Evolutionary conservation across 1,140 invertebrate species (phyloP), one percentile per base, ranked within the genome.

Genomic region (Schlechtendalia chinensis): DNA sequence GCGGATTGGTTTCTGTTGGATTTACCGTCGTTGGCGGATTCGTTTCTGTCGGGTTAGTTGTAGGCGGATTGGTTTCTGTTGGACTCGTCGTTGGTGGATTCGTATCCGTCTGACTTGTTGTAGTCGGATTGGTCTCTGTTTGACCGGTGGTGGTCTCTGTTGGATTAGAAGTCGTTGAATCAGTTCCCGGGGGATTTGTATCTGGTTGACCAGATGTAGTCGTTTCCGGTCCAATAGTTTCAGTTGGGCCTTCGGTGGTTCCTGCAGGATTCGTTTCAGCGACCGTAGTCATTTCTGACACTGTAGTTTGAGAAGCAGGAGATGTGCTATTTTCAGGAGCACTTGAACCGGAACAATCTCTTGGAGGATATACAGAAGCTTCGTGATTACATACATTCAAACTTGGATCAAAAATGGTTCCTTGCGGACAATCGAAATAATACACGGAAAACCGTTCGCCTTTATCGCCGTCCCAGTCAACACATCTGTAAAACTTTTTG

Each of bases 401-500:
- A 32, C 86, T 87, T 1, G 88, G 86, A 83, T 89, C 89, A 72
- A 87, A 89, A 75, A 89, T 89, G 14, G 89, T 90, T 77, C 89
- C 88, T n/a, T 85, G 83, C 12, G 85, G 83, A 82, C 88, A 89
- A 50, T 88, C 85, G 81, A 89, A 89, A 58, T 87, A 83, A 81
- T 87, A 89, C 8, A 89, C 85, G 54, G 88, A 89, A 82, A 89
- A 90, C 39, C 89, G 88, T 81, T 91, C 88, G 39, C 89, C 90
- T 82, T 90, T 88, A 81, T 89, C 86, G 1, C 85, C 85, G 79
- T 85, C 84, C 84, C 85, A 87, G 82, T 88, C 87, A n/a, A 93
- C 92, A 84, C 92, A 93, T 75, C 91, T 88, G 83, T 92, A 92
- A 83, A 92, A 92, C 83, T 91, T 91, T 67, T 87, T 88, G 84